Evolutionary conservation across 2,888 invertebrate species (phyloP).

Genomic region (Eudasyphora cyanicolor): DNA sequence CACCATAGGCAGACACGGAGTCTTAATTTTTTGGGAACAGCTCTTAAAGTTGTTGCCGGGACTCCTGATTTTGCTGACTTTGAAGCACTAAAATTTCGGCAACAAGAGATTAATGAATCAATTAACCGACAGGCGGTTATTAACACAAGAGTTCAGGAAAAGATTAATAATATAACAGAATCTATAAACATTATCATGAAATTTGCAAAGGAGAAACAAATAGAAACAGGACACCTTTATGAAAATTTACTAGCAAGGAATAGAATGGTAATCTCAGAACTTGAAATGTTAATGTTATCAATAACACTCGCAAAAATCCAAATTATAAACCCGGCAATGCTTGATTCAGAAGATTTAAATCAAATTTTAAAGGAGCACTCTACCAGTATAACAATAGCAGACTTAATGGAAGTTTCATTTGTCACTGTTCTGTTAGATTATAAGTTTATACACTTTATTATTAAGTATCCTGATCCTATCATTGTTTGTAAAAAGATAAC

Average conservation of each 20-base stretch:
- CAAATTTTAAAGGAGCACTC: slow-evolving; percentile 34
- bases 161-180: neutral
- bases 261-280: slow-evolving; percentile 30
- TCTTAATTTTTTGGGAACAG: neutral
- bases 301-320: slow-evolving; percentile 21
- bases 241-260: slow-evolving; percentile 15
- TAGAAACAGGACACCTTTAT: neutral
- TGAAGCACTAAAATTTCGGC: no score
- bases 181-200: neutral
- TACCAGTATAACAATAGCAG: slow-evolving; percentile 48
- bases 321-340: slow-evolving; percentile 15
- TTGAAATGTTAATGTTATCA: slow-evolving; percentile 17
- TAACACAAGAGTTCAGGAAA: no score
- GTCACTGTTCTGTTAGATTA: slow-evolving; percentile 42
- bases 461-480: slow-evolving; percentile 38
- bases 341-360: slow-evolving; percentile 13
- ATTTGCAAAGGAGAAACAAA: neutral
- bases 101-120: no score
- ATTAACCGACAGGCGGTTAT: no score
- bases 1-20: neutral
- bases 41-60: neutral
- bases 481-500: slow-evolving; percentile 43
- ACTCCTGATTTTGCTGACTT: neutral
- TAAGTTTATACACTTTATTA: slow-evolving; percentile 40
- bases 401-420: slow-evolving; percentile 48